These are phyloP conservation scores for Silurus meridionalis DNA, from an alignment of 2,113 vertebrate genomes.

Conservation along the genomic window DNA sequence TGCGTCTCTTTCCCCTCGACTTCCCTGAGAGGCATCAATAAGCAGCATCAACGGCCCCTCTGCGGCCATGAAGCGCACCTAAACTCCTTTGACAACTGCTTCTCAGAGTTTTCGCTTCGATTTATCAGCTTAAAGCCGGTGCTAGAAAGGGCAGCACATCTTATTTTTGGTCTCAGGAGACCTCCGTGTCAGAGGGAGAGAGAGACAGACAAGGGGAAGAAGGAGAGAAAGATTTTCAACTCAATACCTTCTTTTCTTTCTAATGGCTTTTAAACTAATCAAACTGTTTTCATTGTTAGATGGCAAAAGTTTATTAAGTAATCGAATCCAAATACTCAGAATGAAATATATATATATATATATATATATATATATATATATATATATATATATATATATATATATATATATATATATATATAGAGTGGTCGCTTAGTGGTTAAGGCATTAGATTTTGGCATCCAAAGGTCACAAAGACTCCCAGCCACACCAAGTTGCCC, in stretches of 20 bases:
- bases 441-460: no score
- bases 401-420: no score
- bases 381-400: no score
- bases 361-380: no score
- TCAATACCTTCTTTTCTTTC: not conserved
- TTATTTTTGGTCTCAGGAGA: slow-evolving; percentile 23
- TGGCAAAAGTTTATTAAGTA: not conserved
- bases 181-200: not conserved
- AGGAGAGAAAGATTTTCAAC: slow-evolving; percentile 35
- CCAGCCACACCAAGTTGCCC: no score
- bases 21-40: slow-evolving; percentile 2
- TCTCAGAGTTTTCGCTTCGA: slow-evolving; percentile 30
- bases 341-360: no score
- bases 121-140: not conserved
- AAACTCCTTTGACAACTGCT: slow-evolving; percentile 41
- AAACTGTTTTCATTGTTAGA: not conserved
- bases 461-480: no score
- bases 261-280: not conserved
- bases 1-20: not conserved
- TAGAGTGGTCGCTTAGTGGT: no score
- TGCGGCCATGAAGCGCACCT: slow-evolving; percentile 12
- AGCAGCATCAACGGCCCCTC: not conserved
- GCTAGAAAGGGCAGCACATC: slow-evolving; percentile 26
- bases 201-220: not conserved
- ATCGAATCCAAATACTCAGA: not conserved